These are phyloP conservation scores for Meteorus sp. DNA, from an alignment of 1,140 invertebrate genomes.

Conservation along the genomic window DNA sequence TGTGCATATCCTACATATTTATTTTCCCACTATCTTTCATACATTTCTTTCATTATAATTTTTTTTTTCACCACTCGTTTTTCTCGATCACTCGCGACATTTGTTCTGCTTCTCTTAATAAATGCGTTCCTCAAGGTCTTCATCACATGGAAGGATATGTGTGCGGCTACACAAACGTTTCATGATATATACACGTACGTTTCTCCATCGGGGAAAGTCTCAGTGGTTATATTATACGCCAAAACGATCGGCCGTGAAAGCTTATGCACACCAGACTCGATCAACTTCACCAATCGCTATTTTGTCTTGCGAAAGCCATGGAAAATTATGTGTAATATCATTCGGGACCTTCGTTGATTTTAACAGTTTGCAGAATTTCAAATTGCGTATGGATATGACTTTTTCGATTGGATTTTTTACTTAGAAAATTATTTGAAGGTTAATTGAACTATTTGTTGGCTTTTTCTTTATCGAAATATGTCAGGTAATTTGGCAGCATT, in stretches of 20 bases:
- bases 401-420: background rate
- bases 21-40: conserved; percentile 3
- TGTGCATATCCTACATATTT: conserved; percentile 6
- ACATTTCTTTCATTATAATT: background rate
- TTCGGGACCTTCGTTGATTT: too few relatives aligned
- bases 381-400: too few relatives aligned
- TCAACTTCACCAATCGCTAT: conserved; percentile 16
- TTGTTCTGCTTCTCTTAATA: conserved; percentile 2
- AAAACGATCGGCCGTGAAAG: conserved; percentile 25
- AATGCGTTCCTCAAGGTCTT: conserved; percentile 18
- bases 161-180: too few relatives aligned
- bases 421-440: too few relatives aligned
- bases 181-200: conserved; percentile 20
- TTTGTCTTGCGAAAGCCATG: conserved; percentile 3
- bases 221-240: too few relatives aligned
- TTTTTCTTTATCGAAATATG: too few relatives aligned
- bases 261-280: conserved; percentile 12
- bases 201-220: conserved; percentile 27
- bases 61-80: conserved; percentile 13
- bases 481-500: too few relatives aligned
- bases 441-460: too few relatives aligned
- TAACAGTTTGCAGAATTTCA: too few relatives aligned
- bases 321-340: background rate
- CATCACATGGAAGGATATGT: too few relatives aligned
- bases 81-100: background rate